phyloP scores from a whole-genome alignment of 2,888 invertebrate species.

The Lucinisca nassula region DNA sequence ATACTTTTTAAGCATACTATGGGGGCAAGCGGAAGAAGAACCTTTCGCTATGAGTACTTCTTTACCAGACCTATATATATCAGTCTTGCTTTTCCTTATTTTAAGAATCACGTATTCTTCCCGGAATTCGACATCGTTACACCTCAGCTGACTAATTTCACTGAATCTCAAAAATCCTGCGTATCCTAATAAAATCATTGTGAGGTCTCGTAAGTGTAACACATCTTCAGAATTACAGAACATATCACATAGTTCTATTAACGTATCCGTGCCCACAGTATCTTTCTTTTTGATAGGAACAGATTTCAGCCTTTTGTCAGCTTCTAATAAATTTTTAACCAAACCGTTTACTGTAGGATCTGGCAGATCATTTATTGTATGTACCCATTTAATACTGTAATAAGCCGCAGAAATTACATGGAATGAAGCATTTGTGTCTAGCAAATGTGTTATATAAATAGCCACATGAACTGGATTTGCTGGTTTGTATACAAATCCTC shows the following conservation, averaged over 20 bases:
- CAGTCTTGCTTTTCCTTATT: conserved; percentile 40
- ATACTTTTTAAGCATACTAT: conserved; percentile 32
- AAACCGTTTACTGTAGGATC: conserved; percentile 33
- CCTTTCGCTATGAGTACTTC: conserved; percentile 38
- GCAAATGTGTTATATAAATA: conserved; percentile 6
- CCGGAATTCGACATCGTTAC: conserved; percentile 20
- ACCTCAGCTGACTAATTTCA: conserved; percentile 13
- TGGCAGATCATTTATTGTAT: conserved; percentile 29
- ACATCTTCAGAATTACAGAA: background rate
- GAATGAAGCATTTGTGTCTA: background rate
- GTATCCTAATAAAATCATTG: conserved; percentile 26
- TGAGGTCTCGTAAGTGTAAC: conserved; percentile 24
- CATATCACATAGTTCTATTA: background rate
- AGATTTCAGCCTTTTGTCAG: conserved; percentile 16
- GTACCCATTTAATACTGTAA: conserved; percentile 42
- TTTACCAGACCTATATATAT: conserved; percentile 27
- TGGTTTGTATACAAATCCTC: background rate
- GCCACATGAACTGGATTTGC: conserved; percentile 13
- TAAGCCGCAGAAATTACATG: conserved; percentile 6
- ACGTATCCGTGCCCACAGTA: background rate
- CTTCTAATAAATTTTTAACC: conserved; percentile 25
- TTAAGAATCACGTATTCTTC: background rate
- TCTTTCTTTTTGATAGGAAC: conserved; percentile 32
- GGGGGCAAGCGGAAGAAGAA: conserved; percentile 27
- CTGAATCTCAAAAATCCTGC: conserved; percentile 28